phyloP scores from a whole-genome alignment of 2,888 invertebrate species.

The Bursaphelenchus okinawaensis region DNA sequence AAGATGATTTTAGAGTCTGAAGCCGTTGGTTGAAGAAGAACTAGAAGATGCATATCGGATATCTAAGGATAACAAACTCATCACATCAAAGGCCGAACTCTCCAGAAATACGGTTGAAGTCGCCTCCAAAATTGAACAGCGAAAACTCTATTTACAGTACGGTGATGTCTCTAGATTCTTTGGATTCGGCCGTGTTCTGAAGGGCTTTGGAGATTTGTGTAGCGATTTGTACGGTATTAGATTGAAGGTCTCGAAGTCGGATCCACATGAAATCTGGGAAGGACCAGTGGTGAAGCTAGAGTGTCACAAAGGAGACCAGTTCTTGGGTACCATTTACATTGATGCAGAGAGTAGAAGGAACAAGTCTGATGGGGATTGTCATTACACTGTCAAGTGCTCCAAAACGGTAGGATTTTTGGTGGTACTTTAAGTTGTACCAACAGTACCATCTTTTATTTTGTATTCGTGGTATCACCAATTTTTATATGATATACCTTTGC shows the following conservation, averaged over 20 bases:
- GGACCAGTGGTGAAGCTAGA: conserved; percentile 79
- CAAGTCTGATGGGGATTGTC: conserved; percentile 94
- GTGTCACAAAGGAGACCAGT: conserved; percentile 70
- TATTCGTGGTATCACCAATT: too few species aligned
- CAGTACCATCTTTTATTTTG: too few species aligned
- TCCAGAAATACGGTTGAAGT: neutral
- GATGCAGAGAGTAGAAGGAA: conserved; percentile 84
- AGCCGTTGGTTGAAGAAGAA: conserved; percentile 37
- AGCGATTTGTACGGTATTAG: conserved; percentile 61
- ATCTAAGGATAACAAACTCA: conserved; percentile 3
- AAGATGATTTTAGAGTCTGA: conserved; percentile 28
- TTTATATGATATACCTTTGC: too few species aligned
- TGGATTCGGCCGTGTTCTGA: conserved; percentile 64
- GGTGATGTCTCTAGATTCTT: conserved; percentile 23
- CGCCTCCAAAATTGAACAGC: neutral
- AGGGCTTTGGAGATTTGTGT: conserved; percentile 78
- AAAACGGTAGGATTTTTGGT: conserved; percentile 61
- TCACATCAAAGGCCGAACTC: neutral
- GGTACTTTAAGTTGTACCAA: neutral
- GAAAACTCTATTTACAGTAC: neutral
- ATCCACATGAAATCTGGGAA: conserved; percentile 78
- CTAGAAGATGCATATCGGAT: conserved; percentile 25
- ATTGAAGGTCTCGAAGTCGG: conserved; percentile 28
- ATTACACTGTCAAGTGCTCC: conserved; percentile 95
- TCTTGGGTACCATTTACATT: conserved; percentile 87